Conservation (phyloP, 2,797 vertebrate genomes). For the Hephaestus fuliginosus region DNA sequence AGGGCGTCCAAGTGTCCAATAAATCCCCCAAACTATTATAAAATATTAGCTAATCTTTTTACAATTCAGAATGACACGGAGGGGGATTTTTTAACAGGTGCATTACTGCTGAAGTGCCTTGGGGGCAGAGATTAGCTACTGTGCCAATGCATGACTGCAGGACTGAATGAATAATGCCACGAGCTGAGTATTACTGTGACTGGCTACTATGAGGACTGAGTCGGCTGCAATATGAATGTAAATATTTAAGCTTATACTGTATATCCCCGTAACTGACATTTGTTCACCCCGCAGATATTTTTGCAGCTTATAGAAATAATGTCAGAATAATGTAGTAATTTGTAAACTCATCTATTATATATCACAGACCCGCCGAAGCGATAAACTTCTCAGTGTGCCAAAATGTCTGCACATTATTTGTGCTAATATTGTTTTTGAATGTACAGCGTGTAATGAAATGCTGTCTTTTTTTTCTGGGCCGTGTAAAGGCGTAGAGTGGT, state of each 20-base stretch:
- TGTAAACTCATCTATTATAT: constrained; percentile 70
- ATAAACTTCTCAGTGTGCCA: constrained; percentile 29
- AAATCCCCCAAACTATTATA: constrained; percentile 68
- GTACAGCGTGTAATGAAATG: constrained; percentile 15
- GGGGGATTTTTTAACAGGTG: constrained; percentile 74
- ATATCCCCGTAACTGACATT: constrained; percentile 62
- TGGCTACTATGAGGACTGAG: constrained; percentile 46
- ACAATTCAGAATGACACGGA: constrained; percentile 70
- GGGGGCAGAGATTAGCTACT: constrained; percentile 73
- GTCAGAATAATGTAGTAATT: constrained; percentile 54
- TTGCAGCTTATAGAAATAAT: constrained; percentile 59
- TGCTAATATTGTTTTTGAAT: constrained; percentile 24
- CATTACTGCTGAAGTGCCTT: constrained; percentile 75
- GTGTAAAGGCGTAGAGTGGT: constrained; percentile 9
- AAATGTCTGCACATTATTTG: constrained; percentile 32
- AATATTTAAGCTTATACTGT: constrained; percentile 63
- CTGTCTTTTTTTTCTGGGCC: neutral
- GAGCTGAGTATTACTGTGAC: constrained; percentile 54
- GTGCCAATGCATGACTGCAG: constrained; percentile 60
- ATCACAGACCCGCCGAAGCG: constrained; percentile 32
- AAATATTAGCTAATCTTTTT: constrained; percentile 76
- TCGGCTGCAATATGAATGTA: constrained; percentile 68
- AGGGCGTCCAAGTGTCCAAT: constrained; percentile 45
- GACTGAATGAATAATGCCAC: constrained; percentile 73
- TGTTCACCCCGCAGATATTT: constrained; percentile 56